Evolutionary conservation across 2,888 invertebrate species (phyloP).

Genomic region (Epirrita christyi): DNA sequence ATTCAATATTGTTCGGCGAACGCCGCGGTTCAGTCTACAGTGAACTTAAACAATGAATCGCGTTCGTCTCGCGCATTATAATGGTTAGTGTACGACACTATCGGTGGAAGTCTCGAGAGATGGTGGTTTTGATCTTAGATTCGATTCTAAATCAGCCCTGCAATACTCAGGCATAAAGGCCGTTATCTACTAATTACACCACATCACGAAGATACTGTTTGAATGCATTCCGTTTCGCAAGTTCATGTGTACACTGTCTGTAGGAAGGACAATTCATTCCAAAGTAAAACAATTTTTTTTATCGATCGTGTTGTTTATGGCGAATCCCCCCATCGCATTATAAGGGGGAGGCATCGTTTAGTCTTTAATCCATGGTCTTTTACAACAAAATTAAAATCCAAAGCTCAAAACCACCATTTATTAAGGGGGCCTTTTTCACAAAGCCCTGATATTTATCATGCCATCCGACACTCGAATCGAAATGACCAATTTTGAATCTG

Average conservation of each 20-base stretch:
- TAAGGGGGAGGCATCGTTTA: too few species aligned
- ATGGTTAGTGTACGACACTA: constrained; percentile 34
- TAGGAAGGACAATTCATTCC: too few species aligned
- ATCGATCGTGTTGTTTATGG: too few species aligned
- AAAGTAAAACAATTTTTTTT: too few species aligned
- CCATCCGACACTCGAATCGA: neutral
- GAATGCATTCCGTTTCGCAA: too few species aligned
- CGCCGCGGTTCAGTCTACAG: constrained; percentile 65
- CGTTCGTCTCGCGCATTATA: constrained; percentile 36
- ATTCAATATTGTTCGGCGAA: constrained; percentile 63
- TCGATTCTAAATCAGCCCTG: neutral
- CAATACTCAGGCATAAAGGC: neutral
- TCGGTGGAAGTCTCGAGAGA: constrained; percentile 23
- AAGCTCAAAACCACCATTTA: constrained; percentile 19
- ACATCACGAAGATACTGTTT: too few species aligned
- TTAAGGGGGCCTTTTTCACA: neutral
- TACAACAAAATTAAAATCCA: neutral
- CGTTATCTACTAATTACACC: neutral
- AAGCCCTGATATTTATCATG: constrained; percentile 9
- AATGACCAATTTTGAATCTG: constrained; percentile 2
- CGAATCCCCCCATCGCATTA: too few species aligned
- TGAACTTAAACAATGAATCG: constrained; percentile 42
- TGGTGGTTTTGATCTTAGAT: constrained; percentile 14
- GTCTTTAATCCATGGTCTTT: too few species aligned
- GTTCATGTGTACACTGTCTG: too few species aligned